Evolutionary conservation across 2,888 invertebrate species (phyloP).

Genomic region (Nyleta sp.): DNA sequence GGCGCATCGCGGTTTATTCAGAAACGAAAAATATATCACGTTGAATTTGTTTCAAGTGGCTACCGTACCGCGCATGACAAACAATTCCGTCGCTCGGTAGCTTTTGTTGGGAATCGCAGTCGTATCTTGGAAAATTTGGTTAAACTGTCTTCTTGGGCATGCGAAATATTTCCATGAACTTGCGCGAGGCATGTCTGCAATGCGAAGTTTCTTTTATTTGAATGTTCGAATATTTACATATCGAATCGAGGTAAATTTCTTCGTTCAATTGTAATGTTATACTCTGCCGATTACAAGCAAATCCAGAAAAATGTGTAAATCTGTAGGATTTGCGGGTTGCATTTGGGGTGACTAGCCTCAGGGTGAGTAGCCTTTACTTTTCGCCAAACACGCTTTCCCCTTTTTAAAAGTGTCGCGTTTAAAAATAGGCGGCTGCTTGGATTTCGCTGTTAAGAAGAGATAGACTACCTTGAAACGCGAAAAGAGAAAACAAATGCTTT

Average conservation of each 20-base stretch:
- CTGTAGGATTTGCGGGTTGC: background rate
- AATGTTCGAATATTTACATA: too few relatives aligned
- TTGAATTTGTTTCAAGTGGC: slow-evolving; percentile 23
- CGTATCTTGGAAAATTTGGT: slow-evolving; percentile 3
- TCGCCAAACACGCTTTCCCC: slow-evolving; percentile 18
- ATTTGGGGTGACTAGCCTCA: slow-evolving; percentile 37
- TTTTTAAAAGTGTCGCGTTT: slow-evolving; percentile 37
- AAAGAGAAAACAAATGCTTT: slow-evolving; percentile 29
- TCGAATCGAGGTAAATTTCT: too few relatives aligned
- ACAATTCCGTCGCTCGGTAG: slow-evolving; percentile 34
- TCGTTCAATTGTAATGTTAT: too few relatives aligned
- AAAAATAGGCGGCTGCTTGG: slow-evolving; percentile 50
- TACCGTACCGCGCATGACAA: slow-evolving; percentile 46
- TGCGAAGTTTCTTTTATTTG: background rate
- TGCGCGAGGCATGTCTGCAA: background rate
- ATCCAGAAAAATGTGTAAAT: background rate
- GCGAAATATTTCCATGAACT: background rate
- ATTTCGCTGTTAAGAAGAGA: slow-evolving; percentile 43
- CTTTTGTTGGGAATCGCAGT: background rate
- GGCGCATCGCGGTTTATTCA: slow-evolving; percentile 30
- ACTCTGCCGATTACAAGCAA: background rate
- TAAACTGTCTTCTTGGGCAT: background rate
- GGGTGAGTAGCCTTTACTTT: slow-evolving; percentile 46
- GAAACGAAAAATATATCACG: slow-evolving; percentile 17
- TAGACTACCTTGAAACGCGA: slow-evolving; percentile 27